Evolutionary conservation across 2,888 invertebrate genomes (phyloP).

Genomic region (Idaea straminata): DNA sequence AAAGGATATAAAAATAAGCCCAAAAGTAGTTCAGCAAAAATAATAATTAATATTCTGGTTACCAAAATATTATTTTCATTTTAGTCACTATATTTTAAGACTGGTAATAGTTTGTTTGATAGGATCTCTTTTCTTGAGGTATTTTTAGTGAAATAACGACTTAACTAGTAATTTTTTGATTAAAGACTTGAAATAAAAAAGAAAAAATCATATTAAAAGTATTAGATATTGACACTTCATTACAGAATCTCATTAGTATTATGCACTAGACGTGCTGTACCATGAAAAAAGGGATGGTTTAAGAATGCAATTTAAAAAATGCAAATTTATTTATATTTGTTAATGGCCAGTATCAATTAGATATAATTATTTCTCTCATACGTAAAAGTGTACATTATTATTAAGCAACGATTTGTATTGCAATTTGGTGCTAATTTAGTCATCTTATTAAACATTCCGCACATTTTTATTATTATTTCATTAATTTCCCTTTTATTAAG

Average conservation of each 20-base stretch:
- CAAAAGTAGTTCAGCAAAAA: background rate
- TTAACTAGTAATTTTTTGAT: background rate
- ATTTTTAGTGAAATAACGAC: background rate
- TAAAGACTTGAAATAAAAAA: background rate
- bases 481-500: slow-evolving; percentile 5
- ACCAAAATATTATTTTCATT: background rate
- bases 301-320: background rate
- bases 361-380: slow-evolving; percentile 4
- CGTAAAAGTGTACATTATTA: slow-evolving; percentile 5
- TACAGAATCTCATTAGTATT: slow-evolving; percentile 6
- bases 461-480: slow-evolving; percentile 39
- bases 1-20: background rate
- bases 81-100: background rate
- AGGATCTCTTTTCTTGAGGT: background rate
- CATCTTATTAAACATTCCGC: slow-evolving; percentile 54
- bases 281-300: background rate
- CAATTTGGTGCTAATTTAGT: slow-evolving; percentile 24
- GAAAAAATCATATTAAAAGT: background rate
- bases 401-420: slow-evolving; percentile 12
- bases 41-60: background rate
- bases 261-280: slow-evolving; percentile 10
- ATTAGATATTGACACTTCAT: background rate
- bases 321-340: slow-evolving; percentile 6
- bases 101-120: background rate
- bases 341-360: background rate